Base-by-base conservation (phyloP, 2,797 vertebrate species). In the Meda fulgida region DNA sequence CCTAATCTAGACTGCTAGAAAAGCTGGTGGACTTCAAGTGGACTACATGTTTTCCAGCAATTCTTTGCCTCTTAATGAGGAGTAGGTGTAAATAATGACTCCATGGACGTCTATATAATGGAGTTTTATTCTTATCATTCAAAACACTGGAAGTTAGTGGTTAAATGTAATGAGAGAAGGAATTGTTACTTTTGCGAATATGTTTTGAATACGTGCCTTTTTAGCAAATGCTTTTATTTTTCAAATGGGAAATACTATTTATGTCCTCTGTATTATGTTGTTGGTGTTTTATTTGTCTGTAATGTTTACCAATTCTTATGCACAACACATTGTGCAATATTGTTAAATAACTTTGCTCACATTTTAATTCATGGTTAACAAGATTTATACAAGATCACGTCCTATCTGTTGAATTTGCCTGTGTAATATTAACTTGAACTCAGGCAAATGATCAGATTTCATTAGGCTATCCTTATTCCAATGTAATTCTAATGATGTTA, bases 91-190 rank as follows among this genome's bases (percentile, higher is more conserved):
- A 48, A 65, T 75, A 75, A 19, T 9, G 43, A 65, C 71, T 36
- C 31, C 31, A 21, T 19, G 60, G 66, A 84, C 21, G 5, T 66
- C 60, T 67, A 36, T 65, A 34, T 26, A 78, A 77, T 21, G 11
- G n/a, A 58, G 40, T 73, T 51, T 70, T 38, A 29, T 79, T 65
- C 51, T 78, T 48, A 55, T 70, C 78, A 91, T 87, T 89, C 87
- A 84, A 81, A 93, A 94, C 93, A 95, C 94, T 94, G 94, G 93
- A 95, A 77, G 80, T 87, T 34, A 51, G 60, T 85, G 55, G 79
- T 89, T 87, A 67, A 46, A 63, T 72, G 66, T 71, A 85, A 83
- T 72, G 34, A 51, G 71, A 85, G 21, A 85, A 84, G 38, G 60
- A 70, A 43, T 82, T 87, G 87, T 67, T 83, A 87, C 90, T 89